Evolutionary conservation across 2,797 vertebrate genomes (phyloP), one percentile per base, ranked within the genome.

Genomic region (Coilia nasus): DNA sequence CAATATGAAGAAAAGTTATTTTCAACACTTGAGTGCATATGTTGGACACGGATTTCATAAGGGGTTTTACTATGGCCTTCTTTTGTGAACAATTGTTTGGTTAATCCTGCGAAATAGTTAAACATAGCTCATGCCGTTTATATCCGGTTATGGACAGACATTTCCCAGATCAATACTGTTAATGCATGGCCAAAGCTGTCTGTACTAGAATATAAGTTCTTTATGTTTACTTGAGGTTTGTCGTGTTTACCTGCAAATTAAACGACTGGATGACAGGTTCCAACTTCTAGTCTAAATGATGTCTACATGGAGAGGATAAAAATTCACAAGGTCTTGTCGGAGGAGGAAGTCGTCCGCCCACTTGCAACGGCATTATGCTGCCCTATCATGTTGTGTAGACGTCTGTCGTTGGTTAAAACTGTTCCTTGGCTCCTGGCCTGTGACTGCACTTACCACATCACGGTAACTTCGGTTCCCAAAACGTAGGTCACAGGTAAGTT

Each of bases 111-210:
- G 15, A 44, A 78, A 35, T 78, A 44, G 15, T 78, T 84, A 83
- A 86, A 85, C 50, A 67, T 78, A 78, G 35, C 47, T 56, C 80
- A 86, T 88, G 60, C 81, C 56, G 50, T 83, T 84, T 19, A 56
- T 86, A 83, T 85, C 84, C 85, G 67, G 78, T 85, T 84, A 46
- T 84, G 84, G 85, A 85, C 50, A 81, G 85, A 62, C 82, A 67
- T 85, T 87, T 84, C 87, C 82, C 87, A 87, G 71, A 78, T 84
- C 84, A 83, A 82, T 31, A 57, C 82, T 89, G 87, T 89, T 89
- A 86, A 89, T 90, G 90, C 90, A 90, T 90, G 90, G 88, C 56
- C 86, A 83, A 86, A 81, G 83, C 83, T 56, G 81, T 87, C 81
- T 90, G 84, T 86, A 89, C 87, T 90, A 88, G 85, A 88, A 85